Conservation (phyloP, 2,888 invertebrate genomes). For the Stenolophus ochropezus region DNA sequence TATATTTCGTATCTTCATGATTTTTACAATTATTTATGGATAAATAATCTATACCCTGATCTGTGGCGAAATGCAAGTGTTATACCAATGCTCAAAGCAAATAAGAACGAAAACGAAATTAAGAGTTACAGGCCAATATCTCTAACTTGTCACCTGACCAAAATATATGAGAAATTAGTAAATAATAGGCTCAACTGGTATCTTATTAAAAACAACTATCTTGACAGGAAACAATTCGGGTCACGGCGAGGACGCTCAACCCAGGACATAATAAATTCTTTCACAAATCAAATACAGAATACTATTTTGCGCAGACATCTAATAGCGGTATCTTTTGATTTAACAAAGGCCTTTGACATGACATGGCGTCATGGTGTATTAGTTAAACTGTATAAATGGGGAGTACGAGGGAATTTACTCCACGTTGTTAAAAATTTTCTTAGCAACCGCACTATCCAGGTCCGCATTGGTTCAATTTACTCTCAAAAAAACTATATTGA, state of each 20-base stretch:
- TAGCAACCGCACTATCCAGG: not conserved
- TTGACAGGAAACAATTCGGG: not conserved
- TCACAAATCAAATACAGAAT: not conserved
- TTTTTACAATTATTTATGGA: not conserved
- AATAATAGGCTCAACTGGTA: no score
- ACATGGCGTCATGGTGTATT: not conserved
- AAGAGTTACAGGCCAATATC: not conserved
- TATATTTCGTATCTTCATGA: not conserved
- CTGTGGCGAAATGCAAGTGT: not conserved
- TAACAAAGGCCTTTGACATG: not conserved
- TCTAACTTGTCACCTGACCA: not conserved
- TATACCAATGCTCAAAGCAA: not conserved
- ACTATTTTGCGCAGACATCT: not conserved
- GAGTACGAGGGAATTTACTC: not conserved
- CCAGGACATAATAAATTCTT: not conserved
- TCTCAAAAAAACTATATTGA: not conserved
- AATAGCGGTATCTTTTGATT: not conserved
- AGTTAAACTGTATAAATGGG: not conserved
- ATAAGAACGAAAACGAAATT: not conserved
- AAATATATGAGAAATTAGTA: conserved; percentile 1
- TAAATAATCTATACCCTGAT: not conserved
- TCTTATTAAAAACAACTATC: no score
- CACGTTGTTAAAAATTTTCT: not conserved
- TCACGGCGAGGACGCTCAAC: not conserved
- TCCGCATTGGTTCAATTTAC: not conserved